Percentiles rank a stretch among this genome's conserved stretches.
phyloP scores from a whole-genome alignment of 1,140 invertebrate species.

The Manduca sexta region DNA sequence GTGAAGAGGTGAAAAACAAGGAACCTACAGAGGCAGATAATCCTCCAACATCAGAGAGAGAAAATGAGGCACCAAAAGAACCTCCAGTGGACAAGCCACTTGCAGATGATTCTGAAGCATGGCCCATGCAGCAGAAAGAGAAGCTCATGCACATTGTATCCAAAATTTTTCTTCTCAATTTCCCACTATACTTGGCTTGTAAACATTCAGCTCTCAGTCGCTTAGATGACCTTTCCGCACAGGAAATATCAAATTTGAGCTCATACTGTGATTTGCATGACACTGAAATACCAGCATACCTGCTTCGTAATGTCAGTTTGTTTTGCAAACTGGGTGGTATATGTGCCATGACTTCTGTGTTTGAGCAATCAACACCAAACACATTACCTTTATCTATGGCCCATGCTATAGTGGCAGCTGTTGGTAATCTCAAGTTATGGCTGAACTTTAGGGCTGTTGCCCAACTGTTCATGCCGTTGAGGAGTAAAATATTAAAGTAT shows the following conservation, averaged over 20 bases:
- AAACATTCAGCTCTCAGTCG: conserved; percentile 87
- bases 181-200: conserved; percentile 93
- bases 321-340: conserved; percentile 94
- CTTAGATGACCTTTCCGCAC: conserved; percentile 83
- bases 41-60: conserved; percentile 12
- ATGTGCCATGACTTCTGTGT: conserved; percentile 87
- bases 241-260: conserved; percentile 84
- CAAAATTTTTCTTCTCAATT: conserved; percentile 87
- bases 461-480: conserved; percentile 89
- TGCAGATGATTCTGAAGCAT: conserved; percentile 62
- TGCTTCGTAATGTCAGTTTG: conserved; percentile 91
- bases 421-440: conserved; percentile 96
- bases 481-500: conserved; percentile 89
- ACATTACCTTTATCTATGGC: conserved; percentile 88
- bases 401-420: conserved; percentile 91
- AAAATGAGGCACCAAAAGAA: conserved; percentile 2
- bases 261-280: conserved; percentile 94
- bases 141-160: conserved; percentile 85
- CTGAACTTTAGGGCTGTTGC: conserved; percentile 92
- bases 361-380: conserved; percentile 83
- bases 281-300: conserved; percentile 91
- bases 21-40: conserved; percentile 14
- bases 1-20: conserved; percentile 22
- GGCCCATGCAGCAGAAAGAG: conserved; percentile 85
- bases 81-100: conserved; percentile 8